These are phyloP conservation scores for Solenopsis invicta DNA, from an alignment of 1,140 invertebrate genomes.

Conservation along the genomic window DNA sequence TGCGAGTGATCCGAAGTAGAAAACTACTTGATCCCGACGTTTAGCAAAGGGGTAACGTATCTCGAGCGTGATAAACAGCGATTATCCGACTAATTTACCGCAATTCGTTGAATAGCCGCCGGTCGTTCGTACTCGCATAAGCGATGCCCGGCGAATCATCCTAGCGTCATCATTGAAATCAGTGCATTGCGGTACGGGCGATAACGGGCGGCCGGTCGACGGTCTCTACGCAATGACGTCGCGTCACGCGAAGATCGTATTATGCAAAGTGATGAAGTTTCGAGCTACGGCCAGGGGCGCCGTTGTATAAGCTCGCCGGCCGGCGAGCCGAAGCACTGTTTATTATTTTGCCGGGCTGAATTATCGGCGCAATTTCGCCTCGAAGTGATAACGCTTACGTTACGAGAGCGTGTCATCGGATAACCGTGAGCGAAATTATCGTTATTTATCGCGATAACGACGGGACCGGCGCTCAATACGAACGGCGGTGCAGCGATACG, in stretches of 20 bases:
- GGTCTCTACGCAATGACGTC: neutral
- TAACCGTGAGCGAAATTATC: constrained; percentile 29
- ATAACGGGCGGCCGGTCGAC: neutral
- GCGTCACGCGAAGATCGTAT: constrained; percentile 38
- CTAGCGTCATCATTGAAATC: neutral
- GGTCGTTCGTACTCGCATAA: neutral
- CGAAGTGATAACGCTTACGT: constrained; percentile 24
- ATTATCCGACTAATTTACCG: constrained; percentile 35
- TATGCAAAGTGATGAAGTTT: constrained; percentile 48
- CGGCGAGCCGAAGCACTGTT: neutral
- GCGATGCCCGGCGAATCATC: neutral
- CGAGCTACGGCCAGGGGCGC: neutral
- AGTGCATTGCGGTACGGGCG: neutral
- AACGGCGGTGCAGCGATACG: neutral
- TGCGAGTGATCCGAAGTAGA: neutral
- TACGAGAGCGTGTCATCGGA: constrained; percentile 22
- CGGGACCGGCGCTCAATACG: neutral
- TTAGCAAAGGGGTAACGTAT: constrained; percentile 18
- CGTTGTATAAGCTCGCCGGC: neutral
- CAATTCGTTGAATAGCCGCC: constrained; percentile 19
- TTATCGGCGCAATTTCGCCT: constrained; percentile 44
- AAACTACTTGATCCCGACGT: neutral
- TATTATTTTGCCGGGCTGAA: constrained; percentile 47
- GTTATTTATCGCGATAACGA: constrained; percentile 26
- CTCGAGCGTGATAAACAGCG: constrained; percentile 14